phyloP scores from a whole-genome alignment of 2,888 invertebrate species.

The Thelaira solivaga region DNA sequence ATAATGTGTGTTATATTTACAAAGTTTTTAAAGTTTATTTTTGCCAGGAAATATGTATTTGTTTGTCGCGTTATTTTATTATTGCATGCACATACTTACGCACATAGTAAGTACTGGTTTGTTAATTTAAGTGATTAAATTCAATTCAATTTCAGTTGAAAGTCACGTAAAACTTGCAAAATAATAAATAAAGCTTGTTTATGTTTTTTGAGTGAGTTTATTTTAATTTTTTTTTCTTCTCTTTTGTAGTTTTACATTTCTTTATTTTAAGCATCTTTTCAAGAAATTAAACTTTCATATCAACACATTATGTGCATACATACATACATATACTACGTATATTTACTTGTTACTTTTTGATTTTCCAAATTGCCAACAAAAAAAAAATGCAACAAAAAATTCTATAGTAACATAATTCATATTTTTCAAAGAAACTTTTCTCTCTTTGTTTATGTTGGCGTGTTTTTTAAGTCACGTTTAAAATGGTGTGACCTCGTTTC shows the following conservation, averaged over 20 bases:
- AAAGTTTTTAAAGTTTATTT: slow-evolving; percentile 4
- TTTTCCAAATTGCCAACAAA: not conserved
- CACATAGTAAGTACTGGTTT: slow-evolving; percentile 29
- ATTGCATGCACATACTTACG: slow-evolving; percentile 9
- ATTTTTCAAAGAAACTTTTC: slow-evolving; percentile 38
- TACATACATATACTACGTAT: no score
- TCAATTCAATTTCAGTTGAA: slow-evolving; percentile 15
- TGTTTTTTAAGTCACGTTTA: slow-evolving; percentile 52
- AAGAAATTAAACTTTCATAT: slow-evolving; percentile 58
- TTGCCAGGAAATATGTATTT: slow-evolving; percentile 35
- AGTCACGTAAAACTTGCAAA: not conserved
- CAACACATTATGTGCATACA: no score
- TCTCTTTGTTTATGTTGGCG: slow-evolving; percentile 14
- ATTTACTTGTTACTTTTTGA: not conserved
- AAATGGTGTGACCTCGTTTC: slow-evolving; percentile 38
- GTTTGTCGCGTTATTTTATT: slow-evolving; percentile 16
- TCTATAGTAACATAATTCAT: slow-evolving; percentile 29
- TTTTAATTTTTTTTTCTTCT: slow-evolving; percentile 11
- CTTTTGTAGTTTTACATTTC: not conserved
- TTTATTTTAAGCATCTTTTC: not conserved
- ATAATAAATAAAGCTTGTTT: slow-evolving; percentile 31
- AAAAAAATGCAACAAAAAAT: slow-evolving; percentile 4
- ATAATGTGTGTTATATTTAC: slow-evolving; percentile 1
- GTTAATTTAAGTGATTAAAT: slow-evolving; percentile 19
- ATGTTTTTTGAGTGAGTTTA: not conserved